These are phyloP conservation scores for Trachelus stipa DNA, from an alignment of 2,888 invertebrate genomes.

Conservation along the genomic window DNA sequence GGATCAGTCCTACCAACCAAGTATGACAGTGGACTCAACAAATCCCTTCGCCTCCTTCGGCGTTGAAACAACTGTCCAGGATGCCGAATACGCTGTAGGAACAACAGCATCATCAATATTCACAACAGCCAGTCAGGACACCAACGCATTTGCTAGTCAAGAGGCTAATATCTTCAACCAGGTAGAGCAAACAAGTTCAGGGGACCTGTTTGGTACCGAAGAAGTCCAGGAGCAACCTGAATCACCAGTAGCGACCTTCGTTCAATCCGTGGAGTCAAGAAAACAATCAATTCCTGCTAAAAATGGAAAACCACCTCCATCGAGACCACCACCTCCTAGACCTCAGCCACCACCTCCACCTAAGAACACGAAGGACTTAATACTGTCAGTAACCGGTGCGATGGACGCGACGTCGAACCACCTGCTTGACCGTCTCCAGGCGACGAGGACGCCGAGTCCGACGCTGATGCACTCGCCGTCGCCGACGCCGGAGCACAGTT, in stretches of 20 bases:
- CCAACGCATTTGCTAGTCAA: not conserved
- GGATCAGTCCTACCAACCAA: constrained; percentile 49
- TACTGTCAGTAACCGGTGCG: constrained; percentile 87
- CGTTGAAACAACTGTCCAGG: constrained; percentile 38
- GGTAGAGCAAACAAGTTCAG: constrained; percentile 14
- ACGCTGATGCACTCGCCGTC: constrained; percentile 89
- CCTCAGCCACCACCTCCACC: constrained; percentile 75
- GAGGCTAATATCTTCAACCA: constrained; percentile 21
- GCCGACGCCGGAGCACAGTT: constrained; percentile 79
- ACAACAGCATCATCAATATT: constrained; percentile 21
- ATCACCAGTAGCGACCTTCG: constrained; percentile 18
- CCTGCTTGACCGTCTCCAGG: constrained; percentile 84
- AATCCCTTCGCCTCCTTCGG: constrained; percentile 64
- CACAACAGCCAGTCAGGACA: not conserved
- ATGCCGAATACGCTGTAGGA: constrained; percentile 11
- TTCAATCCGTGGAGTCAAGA: not conserved
- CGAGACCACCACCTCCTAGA: constrained; percentile 68
- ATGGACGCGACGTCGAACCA: constrained; percentile 90
- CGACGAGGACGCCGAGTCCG: constrained; percentile 88
- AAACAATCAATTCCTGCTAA: constrained; percentile 20
- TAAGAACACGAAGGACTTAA: constrained; percentile 85
- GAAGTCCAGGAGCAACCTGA: constrained; percentile 19
- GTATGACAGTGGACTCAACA: constrained; percentile 53
- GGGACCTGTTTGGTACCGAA: constrained; percentile 3
- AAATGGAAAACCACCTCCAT: constrained; percentile 50